Conservation (phyloP, 1,140 invertebrate genomes). For the Sycobia sp. region DNA sequence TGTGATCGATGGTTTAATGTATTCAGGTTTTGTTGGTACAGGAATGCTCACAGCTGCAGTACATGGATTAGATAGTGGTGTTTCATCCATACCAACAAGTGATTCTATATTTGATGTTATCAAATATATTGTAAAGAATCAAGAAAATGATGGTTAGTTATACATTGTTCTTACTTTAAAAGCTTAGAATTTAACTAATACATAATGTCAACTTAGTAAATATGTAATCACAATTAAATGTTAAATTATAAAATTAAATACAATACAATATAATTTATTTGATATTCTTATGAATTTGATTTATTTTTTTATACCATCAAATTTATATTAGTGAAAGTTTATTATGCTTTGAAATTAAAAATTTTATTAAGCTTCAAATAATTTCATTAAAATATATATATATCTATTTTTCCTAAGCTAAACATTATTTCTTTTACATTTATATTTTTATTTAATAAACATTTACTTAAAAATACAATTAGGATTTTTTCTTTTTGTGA, state of each 20-base stretch:
- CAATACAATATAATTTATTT: no score
- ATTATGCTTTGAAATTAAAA: no score
- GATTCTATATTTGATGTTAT: conserved; percentile 42
- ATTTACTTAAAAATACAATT: no score
- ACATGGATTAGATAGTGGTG: conserved; percentile 68
- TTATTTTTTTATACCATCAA: no score
- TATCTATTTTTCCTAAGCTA: no score
- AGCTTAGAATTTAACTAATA: background rate
- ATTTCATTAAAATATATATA: no score
- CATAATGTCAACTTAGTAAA: background rate
- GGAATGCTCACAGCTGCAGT: conserved; percentile 74
- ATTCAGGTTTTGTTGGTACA: conserved; percentile 69
- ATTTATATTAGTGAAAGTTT: no score
- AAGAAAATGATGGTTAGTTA: conserved; percentile 5
- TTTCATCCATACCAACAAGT: conserved; percentile 55
- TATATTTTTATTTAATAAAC: no score
- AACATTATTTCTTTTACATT: no score
- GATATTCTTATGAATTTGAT: no score
- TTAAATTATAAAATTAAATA: background rate
- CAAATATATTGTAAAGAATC: conserved; percentile 16
- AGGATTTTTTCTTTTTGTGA: no score
- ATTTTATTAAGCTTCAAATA: no score
- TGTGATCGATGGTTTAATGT: conserved; percentile 71
- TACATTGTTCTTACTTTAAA: background rate
- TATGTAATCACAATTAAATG: background rate